Percentiles rank a stretch among this genome's conserved stretches.
Conservation (phyloP, 2,797 vertebrate genomes). For the Sorex maritimensis region DNA sequence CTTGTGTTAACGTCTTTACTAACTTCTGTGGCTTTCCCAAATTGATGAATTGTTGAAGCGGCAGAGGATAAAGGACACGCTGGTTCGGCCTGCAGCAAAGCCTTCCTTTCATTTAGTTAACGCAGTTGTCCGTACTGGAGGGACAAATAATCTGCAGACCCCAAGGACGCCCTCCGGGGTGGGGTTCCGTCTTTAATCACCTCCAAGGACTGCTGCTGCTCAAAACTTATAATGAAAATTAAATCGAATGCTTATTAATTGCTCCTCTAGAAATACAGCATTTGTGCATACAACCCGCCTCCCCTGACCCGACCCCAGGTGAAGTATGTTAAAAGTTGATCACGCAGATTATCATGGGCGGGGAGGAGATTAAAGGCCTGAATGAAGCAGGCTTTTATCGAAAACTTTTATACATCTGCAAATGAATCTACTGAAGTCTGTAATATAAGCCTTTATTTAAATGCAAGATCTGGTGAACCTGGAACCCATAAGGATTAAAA, state of each 20-base stretch:
- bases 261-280: too few species aligned
- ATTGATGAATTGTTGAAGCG: background rate
- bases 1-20: background rate
- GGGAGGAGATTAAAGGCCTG: background rate
- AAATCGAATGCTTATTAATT: too few species aligned
- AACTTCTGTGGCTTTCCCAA: background rate
- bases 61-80: background rate
- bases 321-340: background rate
- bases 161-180: background rate
- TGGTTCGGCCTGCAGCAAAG: conserved; percentile 8
- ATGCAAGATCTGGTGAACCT: too few species aligned
- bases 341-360: background rate
- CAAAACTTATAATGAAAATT: too few species aligned
- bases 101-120: background rate
- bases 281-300: background rate
- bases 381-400: background rate
- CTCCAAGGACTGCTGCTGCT: background rate
- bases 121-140: background rate
- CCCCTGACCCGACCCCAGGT: background rate
- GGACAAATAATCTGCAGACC: background rate
- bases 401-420: conserved; percentile 1
- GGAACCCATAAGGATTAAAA: too few species aligned
- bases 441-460: too few species aligned
- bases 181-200: background rate
- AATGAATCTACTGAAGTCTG: conserved; percentile 16